Evolutionary conservation across 1,140 invertebrate species (phyloP).

Genomic region (Eumaeus atala): DNA sequence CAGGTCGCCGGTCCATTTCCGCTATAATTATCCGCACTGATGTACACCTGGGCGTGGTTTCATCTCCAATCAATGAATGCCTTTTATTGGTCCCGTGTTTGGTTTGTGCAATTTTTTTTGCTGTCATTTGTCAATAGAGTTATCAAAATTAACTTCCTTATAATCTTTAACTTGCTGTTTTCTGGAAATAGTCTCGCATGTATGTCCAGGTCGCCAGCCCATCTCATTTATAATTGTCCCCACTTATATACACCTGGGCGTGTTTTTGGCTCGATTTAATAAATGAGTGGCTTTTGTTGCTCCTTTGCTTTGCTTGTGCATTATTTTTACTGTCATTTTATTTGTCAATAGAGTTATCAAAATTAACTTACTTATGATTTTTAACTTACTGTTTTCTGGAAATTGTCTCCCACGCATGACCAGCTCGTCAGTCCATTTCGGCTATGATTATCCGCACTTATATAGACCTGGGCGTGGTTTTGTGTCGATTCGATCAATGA

Average conservation of each 20-base stretch:
- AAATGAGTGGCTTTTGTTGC: constrained; percentile 14
- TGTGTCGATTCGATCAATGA: constrained; percentile 14
- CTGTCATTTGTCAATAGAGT: no score
- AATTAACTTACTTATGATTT: no score
- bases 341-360: no score
- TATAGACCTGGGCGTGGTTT: constrained; percentile 38
- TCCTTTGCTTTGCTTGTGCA: background rate
- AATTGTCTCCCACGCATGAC: constrained; percentile 62
- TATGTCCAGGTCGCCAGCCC: constrained; percentile 58
- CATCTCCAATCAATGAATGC: constrained; percentile 16
- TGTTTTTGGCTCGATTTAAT: constrained; percentile 20
- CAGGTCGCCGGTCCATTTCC: constrained; percentile 52
- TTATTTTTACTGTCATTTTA: no score
- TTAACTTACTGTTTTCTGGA: constrained; percentile 51
- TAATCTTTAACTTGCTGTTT: constrained; percentile 41
- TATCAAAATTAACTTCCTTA: no score
- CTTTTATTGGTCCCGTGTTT: constrained; percentile 14
- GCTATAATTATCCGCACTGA: constrained; percentile 60
- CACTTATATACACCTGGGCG: constrained; percentile 44
- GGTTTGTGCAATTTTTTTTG: background rate
- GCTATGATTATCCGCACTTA: constrained; percentile 60
- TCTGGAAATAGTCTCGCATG: constrained; percentile 61
- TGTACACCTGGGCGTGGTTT: constrained; percentile 38
- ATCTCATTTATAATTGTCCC: constrained; percentile 58
- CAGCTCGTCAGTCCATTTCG: constrained; percentile 51